Evolutionary conservation across 2,113 vertebrate genomes (phyloP), one percentile per base, ranked within the genome.

Genomic region (Murina feae): DNA sequence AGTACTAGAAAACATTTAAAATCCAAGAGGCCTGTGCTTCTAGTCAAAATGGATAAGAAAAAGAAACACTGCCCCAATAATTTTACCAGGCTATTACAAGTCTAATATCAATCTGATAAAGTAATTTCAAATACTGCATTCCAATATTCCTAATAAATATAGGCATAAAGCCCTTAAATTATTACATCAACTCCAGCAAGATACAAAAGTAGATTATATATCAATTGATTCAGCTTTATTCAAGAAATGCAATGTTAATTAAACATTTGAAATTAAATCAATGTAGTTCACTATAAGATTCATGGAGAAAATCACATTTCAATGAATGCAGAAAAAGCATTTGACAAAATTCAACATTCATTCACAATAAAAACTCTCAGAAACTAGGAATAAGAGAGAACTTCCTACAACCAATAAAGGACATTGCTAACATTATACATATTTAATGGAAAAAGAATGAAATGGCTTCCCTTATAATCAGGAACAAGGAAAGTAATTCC

Each of bases 341-440:
- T 9, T 65, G 63, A 79, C 28, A 76, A 88, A 72, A 85, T 87
- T 94, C n/a, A 94, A 66, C 2, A 81, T 49, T 8, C n/a, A 68
- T 72, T 95, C 35, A 71, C n/a, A 51, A 93, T 74, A 86, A 76
- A 91, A 83, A 76, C 18, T 71, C 58, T 83, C 81, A 95, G 82
- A 92, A 92, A 81, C 23, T n/a, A 71, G 18, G 20, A 66, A 39
- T 71, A 97, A 66, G 12, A 74, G 1, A 11, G 7, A 92, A 92
- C 4, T 76, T 85, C 39, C 44, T 20, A 75, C 86, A 92, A 58
- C 4, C 44, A 87, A 58, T 86, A n/a, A 80, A 66, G 12, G 25
- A 9, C 25, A 66, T 47, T 55, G 23, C 39, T 76, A 90, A 55
- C 1, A 53, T 42, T 78, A 35, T 74, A 49, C 16, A 4, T 49